Percentiles rank a stretch among this genome's conserved stretches.
phyloP scores from a whole-genome alignment of 2,113 vertebrate genomes.

The Cervus canadensis region DNA sequence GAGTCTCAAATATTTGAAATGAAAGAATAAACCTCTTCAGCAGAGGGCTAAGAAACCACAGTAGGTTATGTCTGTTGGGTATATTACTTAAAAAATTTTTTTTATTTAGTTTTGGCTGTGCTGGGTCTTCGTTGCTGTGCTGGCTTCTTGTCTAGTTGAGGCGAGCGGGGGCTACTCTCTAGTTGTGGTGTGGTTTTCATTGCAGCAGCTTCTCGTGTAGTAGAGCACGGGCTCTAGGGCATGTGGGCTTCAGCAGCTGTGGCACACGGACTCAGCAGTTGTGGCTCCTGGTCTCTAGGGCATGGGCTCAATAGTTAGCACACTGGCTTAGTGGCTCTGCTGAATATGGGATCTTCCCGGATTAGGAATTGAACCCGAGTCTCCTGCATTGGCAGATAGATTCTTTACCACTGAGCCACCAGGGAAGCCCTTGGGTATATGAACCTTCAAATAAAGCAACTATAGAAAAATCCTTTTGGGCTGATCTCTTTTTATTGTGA shows the following conservation, averaged over 20 bases:
- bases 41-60: not conserved
- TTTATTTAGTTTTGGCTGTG: not conserved
- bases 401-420: not conserved
- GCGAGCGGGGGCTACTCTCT: not conserved
- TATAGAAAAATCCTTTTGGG: not conserved
- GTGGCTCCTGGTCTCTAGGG: not conserved
- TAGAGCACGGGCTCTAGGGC: not conserved
- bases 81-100: not conserved
- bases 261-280: fast-evolving
- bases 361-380: not conserved
- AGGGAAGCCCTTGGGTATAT: not conserved
- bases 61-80: not conserved
- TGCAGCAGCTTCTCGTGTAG: not conserved
- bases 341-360: not conserved
- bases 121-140: not conserved
- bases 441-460: not conserved
- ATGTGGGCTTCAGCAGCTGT: not conserved
- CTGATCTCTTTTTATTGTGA: not conserved
- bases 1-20: not conserved
- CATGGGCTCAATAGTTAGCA: not conserved
- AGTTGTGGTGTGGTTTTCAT: not conserved
- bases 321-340: not conserved
- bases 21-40: not conserved
- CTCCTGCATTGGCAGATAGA: not conserved
- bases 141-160: not conserved